Evolutionary conservation across 1,140 invertebrate genomes (phyloP).

Genomic region (Lithobius niger): DNA sequence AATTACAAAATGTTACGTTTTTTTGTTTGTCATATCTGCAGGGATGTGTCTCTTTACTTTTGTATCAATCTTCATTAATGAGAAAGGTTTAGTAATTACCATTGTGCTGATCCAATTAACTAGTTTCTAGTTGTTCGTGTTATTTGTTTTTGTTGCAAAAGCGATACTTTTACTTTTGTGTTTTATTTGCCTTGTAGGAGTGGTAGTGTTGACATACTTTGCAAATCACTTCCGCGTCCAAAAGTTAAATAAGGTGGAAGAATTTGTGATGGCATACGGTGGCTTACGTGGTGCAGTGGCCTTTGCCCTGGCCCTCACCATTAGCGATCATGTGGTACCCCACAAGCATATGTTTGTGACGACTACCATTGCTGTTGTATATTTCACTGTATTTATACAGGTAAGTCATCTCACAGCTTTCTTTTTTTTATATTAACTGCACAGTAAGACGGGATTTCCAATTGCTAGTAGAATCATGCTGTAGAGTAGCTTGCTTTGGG

Average conservation of each 20-base stretch:
- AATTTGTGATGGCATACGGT: slow-evolving; percentile 99
- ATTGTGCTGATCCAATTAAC: too few species aligned
- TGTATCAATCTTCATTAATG: too few species aligned
- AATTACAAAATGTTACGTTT: too few species aligned
- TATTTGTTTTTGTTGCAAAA: too few species aligned
- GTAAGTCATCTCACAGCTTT: slow-evolving; percentile 30
- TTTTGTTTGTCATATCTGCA: too few species aligned
- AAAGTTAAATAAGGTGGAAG: slow-evolving; percentile 84
- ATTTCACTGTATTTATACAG: slow-evolving; percentile 94
- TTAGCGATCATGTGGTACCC: slow-evolving; percentile 59
- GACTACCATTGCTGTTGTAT: slow-evolving; percentile 93
- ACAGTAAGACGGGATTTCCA: neutral
- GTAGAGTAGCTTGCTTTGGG: too few species aligned
- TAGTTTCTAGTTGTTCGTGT: too few species aligned
- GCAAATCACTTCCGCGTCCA: slow-evolving; percentile 84
- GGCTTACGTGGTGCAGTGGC: slow-evolving; percentile 95
- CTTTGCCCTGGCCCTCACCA: slow-evolving; percentile 86
- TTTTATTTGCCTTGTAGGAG: too few species aligned
- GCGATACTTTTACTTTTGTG: too few species aligned
- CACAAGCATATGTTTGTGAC: slow-evolving; percentile 88
- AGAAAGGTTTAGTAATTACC: too few species aligned
- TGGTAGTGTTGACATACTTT: slow-evolving; percentile 72
- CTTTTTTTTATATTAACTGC: slow-evolving; percentile 2
- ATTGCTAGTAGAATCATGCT: too few species aligned
- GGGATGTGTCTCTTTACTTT: too few species aligned